These are phyloP conservation scores for Piliocolobus tephrosceles DNA, from an alignment of 2,113 vertebrate species.

Conservation along the genomic window DNA sequence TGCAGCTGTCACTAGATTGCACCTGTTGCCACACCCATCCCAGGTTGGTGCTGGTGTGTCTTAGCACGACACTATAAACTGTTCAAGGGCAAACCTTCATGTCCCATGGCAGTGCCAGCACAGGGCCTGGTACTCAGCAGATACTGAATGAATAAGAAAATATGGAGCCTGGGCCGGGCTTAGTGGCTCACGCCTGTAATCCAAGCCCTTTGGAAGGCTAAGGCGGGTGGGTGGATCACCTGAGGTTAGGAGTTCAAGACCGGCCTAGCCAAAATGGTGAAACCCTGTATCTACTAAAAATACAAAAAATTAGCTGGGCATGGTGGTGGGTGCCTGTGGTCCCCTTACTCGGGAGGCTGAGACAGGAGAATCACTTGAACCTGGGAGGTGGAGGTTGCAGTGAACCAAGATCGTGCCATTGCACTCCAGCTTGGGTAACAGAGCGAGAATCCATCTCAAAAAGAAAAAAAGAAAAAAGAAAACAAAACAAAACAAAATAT, in stretches of 20 bases:
- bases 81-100: neutral
- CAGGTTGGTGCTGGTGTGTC: neutral
- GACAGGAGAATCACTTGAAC: neutral
- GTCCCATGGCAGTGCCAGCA: neutral
- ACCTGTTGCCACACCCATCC: neutral
- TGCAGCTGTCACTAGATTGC: neutral
- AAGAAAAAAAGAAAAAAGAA: no score
- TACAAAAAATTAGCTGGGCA: neutral
- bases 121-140: neutral
- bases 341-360: neutral
- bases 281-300: neutral
- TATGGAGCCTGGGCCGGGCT: neutral
- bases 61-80: no score
- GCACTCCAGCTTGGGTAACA: neutral
- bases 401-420: neutral
- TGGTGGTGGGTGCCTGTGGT: neutral
- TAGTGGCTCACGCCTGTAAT: no score
- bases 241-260: neutral
- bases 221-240: neutral
- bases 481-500: no score
- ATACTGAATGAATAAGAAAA: neutral
- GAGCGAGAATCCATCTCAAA: neutral
- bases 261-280: neutral
- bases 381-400: neutral
- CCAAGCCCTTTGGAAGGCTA: neutral